Conservation (phyloP, 2,888 invertebrate species). For the Prosapia bicincta region DNA sequence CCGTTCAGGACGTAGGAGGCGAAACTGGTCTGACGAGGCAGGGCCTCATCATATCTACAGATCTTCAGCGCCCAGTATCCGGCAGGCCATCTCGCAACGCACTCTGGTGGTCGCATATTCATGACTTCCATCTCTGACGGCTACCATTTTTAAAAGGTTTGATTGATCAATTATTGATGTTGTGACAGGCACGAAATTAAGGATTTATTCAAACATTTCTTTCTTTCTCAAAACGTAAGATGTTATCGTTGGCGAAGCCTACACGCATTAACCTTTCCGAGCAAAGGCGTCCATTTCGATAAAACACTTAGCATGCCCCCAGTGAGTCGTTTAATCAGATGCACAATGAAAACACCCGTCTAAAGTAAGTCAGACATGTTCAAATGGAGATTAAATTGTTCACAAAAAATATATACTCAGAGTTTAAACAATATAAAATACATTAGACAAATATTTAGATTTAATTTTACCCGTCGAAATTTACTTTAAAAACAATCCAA, state of each 20-base stretch:
- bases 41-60: neutral
- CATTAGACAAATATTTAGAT: too few species aligned
- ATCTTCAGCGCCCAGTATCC: neutral
- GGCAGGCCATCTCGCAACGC: neutral
- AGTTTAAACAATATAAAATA: too few species aligned
- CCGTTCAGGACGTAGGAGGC: neutral
- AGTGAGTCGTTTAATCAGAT: too few species aligned
- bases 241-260: neutral
- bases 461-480: too few species aligned
- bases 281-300: neutral
- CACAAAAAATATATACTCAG: too few species aligned
- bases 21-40: neutral
- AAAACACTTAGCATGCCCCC: neutral
- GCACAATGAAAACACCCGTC: too few species aligned
- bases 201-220: constrained; percentile 2
- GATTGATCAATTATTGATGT: neutral
- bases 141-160: neutral
- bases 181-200: neutral
- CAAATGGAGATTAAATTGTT: too few species aligned
- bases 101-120: neutral
- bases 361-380: too few species aligned
- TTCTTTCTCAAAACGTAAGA: neutral
- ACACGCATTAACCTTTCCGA: neutral
- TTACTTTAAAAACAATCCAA: too few species aligned
- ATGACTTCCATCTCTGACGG: neutral